A percentile compares a stretch with the other conserved stretches of the same genome.
Conservation (phyloP, 2,888 invertebrate genomes). For the Agrilus cyanescens region DNA sequence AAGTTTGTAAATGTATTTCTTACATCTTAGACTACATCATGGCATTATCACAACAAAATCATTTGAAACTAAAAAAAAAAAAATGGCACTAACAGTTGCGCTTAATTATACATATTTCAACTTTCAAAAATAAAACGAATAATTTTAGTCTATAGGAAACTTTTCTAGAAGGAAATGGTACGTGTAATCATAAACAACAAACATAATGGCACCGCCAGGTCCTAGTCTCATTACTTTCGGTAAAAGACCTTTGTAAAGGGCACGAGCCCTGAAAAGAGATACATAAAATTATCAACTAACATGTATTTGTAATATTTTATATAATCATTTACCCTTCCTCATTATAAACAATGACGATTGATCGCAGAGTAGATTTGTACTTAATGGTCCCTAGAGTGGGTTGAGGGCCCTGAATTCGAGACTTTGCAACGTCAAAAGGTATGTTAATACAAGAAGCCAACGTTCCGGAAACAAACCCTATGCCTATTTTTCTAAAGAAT, state of each 20-base stretch:
- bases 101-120: too few species aligned
- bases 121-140: too few species aligned
- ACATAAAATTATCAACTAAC: background rate
- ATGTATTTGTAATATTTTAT: conserved; percentile 1
- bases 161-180: conserved; percentile 56
- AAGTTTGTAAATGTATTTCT: too few species aligned
- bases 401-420: conserved; percentile 88
- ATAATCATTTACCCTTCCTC: conserved; percentile 70
- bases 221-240: conserved; percentile 87
- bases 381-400: conserved; percentile 59
- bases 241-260: conserved; percentile 82
- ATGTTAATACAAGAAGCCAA: conserved; percentile 81
- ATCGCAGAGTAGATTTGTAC: conserved; percentile 63
- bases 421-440: conserved; percentile 94
- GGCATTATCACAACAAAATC: too few species aligned
- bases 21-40: too few species aligned
- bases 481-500: conserved; percentile 61
- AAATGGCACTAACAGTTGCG: too few species aligned
- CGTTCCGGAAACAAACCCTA: conserved; percentile 81
- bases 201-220: conserved; percentile 91
- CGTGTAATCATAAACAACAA: conserved; percentile 82
- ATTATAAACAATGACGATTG: conserved; percentile 61
- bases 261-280: conserved; percentile 54
- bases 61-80: too few species aligned
- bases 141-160: conserved; percentile 25